A percentile compares a stretch with the other conserved stretches of the same genome.
phyloP scores from a whole-genome alignment of 2,888 invertebrate genomes.

The Chrysolina haemoptera region DNA sequence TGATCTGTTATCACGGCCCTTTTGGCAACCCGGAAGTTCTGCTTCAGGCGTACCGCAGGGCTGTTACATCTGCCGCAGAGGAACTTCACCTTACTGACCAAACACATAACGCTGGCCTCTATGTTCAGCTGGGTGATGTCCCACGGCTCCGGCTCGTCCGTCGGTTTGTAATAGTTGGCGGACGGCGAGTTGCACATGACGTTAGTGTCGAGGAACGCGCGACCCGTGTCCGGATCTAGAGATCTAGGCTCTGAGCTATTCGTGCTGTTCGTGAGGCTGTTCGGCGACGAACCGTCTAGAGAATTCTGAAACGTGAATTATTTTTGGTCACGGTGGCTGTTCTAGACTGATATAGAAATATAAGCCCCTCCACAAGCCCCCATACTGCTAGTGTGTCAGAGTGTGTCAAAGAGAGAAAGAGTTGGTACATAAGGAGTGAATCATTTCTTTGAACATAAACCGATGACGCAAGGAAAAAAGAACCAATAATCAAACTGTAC shows the following conservation, averaged over 20 bases:
- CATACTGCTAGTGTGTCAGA: no score
- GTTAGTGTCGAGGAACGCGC: conserved; percentile 72
- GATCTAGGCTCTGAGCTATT: conserved; percentile 51
- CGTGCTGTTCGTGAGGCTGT: conserved; percentile 45
- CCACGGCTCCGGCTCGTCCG: conserved; percentile 88
- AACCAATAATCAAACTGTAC: no score
- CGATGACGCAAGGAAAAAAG: no score
- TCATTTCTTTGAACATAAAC: no score
- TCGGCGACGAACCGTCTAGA: conserved; percentile 42
- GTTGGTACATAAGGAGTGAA: no score
- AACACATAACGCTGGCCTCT: conserved; percentile 89
- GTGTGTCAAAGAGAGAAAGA: no score
- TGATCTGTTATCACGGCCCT: conserved; percentile 55
- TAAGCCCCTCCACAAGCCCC: no score
- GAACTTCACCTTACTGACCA: conserved; percentile 87
- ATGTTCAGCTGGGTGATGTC: conserved; percentile 89
- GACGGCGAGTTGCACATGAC: conserved; percentile 75
- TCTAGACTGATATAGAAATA: no score
- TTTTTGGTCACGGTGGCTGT: not conserved
- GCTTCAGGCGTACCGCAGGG: conserved; percentile 79
- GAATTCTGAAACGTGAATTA: conserved; percentile 35
- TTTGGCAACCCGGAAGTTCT: conserved; percentile 63
- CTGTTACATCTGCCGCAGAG: conserved; percentile 81
- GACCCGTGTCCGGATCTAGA: conserved; percentile 61
- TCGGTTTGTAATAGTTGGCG: conserved; percentile 84